Percentiles rank a stretch among this genome's conserved stretches.
These are phyloP conservation scores for Sinhomidia bicolor DNA, from an alignment of 2,888 invertebrate genomes.

Conservation along the genomic window DNA sequence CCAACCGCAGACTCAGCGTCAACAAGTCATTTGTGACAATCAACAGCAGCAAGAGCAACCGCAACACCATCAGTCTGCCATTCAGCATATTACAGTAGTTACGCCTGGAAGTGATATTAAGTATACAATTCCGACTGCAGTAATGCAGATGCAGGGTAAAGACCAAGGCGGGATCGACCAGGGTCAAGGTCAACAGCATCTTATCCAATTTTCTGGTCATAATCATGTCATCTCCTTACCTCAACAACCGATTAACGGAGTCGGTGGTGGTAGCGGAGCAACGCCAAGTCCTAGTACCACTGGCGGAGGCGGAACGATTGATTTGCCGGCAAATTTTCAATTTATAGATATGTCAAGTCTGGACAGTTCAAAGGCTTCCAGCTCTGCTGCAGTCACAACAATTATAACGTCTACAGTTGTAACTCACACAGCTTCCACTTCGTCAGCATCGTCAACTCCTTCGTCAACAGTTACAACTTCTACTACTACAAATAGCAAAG, in stretches of 20 bases:
- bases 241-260: slow-evolving; percentile 23
- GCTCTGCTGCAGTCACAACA: slow-evolving; percentile 28
- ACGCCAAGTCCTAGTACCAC: neutral
- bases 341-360: slow-evolving; percentile 49
- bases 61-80: slow-evolving; percentile 61
- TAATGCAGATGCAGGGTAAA: slow-evolving; percentile 73
- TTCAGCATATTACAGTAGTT: slow-evolving; percentile 69
- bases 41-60: slow-evolving; percentile 55
- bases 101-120: slow-evolving; percentile 75
- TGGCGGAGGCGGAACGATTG: neutral
- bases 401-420: slow-evolving; percentile 56
- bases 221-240: slow-evolving; percentile 44
- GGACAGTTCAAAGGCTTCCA: slow-evolving; percentile 45
- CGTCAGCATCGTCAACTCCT: slow-evolving; percentile 60
- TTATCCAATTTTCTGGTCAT: slow-evolving; percentile 70
- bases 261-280: neutral
- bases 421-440: slow-evolving; percentile 60
- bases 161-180: slow-evolving; percentile 62
- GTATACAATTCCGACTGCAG: slow-evolving; percentile 72
- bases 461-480: slow-evolving; percentile 32
- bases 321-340: slow-evolving; percentile 42
- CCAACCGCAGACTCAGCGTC: slow-evolving; percentile 57
- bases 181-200: slow-evolving; percentile 67
- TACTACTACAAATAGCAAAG: slow-evolving; percentile 28
- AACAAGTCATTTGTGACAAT: slow-evolving; percentile 72